Base-by-base conservation (phyloP, 2,888 invertebrate genomes). In the Trilocha varians region DNA sequence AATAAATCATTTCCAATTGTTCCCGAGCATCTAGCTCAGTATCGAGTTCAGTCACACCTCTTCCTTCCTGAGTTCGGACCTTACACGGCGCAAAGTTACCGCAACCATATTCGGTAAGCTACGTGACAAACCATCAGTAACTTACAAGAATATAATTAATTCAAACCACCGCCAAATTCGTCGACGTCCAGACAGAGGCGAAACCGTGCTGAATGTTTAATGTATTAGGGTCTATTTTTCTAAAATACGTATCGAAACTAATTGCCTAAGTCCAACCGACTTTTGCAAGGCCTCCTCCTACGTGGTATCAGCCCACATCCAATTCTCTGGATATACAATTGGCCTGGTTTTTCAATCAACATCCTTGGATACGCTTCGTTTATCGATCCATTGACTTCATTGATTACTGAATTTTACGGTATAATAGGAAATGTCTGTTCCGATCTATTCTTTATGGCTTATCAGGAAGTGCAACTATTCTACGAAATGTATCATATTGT, bases 261-360 rank as follows among this genome's bases (percentile, higher is more conserved):
- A 67, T 72, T 66, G 66, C 65, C 67, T 69, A 68, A 66, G 55
- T 54, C 65, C 70, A 78, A 80, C 78, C 69, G 79, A 61, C 77
- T 69, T 69, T 71, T 53, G 63, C 72, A 63, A 77, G 83, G 79
- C 74, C 78, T 74, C 83, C 83, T 67, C 84, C 84, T 85, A 84
- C 84, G 62, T 71, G 58, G 61, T 49, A 45, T 57, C 84, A 72
- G 60, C 84, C 84, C 84, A 85, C 84, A 78, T 77, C 67, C 83
- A 85, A 84, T 84, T 71, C 66, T 64, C 64, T 64, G 62, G 63
- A 64, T 55, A 50, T 54, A 25, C 25, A 25, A 25, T 25, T 25
- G 25, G 25, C 25, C 25, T 25, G 25, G 11, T 25, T 25, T 25
- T 25, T 25, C 25, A 6, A 25, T 25, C 25, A 25, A 4, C 25